Evolutionary conservation across 2,113 vertebrate species (phyloP).

Genomic region (Illadopsis cleaveri): DNA sequence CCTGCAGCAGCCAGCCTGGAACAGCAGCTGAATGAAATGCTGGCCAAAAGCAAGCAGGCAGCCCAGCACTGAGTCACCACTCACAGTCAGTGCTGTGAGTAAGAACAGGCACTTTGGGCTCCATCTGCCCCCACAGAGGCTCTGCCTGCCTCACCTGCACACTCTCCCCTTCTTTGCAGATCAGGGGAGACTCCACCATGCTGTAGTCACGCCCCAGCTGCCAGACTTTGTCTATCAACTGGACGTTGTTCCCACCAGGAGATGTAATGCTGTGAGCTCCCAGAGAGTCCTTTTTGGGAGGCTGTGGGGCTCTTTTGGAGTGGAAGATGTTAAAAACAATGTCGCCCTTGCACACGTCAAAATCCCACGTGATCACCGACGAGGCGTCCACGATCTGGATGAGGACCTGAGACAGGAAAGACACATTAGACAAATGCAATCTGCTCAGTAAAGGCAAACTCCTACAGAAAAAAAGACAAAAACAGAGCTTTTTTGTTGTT

Average conservation of each 20-base stretch:
- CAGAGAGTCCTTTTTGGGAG: constrained; percentile 85
- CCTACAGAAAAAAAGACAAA: background rate
- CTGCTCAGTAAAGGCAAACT: background rate
- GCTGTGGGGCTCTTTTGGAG: constrained; percentile 86
- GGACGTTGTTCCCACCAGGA: constrained; percentile 82
- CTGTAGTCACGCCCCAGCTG: constrained; percentile 92
- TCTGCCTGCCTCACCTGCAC: constrained; percentile 82
- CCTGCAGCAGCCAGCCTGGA: background rate
- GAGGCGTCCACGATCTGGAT: constrained; percentile 91
- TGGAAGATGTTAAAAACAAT: constrained; percentile 93
- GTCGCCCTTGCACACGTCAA: constrained; percentile 94
- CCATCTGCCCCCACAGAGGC: constrained; percentile 50
- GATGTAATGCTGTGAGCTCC: constrained; percentile 84
- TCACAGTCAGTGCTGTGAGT: background rate
- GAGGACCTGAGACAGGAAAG: constrained; percentile 76
- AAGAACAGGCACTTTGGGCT: background rate
- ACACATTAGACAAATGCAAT: background rate
- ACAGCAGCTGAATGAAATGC: background rate
- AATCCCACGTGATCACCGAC: constrained; percentile 97
- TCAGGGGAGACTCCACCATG: constrained; percentile 89
- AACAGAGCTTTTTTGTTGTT: background rate
- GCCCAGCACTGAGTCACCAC: background rate
- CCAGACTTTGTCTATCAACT: constrained; percentile 90
- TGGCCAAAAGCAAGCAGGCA: background rate
- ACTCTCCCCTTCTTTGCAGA: constrained; percentile 92